Base-by-base conservation (phyloP, 2,797 vertebrate genomes). In the Phrynocephalus guinanensis region DNA sequence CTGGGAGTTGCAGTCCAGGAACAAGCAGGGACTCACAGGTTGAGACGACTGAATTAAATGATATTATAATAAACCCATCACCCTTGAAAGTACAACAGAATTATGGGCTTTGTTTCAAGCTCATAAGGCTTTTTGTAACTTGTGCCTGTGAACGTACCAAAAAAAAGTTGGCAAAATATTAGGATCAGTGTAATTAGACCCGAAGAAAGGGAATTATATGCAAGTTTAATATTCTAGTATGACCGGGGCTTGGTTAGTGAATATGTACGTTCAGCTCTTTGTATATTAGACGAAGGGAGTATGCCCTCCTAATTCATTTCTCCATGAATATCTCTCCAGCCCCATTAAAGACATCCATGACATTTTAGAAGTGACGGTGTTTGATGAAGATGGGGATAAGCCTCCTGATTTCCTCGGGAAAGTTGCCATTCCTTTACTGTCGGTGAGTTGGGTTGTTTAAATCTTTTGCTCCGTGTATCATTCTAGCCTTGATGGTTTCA, bases 321-420 rank as follows among this genome's bases (percentile, higher is more conserved):
- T 85, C 28, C 91, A 1, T 73, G 22, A 83, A 93, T 92, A 92
- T 90, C 44, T 18, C 96, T 96, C 24, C 93, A 99, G 99, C 87
- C 98, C 98, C 56, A 95, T 99, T 94, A 99, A 98, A 95, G 99
- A 99, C 93, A 98, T 99, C 90, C 98, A 98, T 2, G 98, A 99
- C 77, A 97, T 98, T 84, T 86, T 99, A 20, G 97, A 98, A 93
- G 95, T 99, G 93, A 99, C 98, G 18, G 97, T 99, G 66, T 96
- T 98, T 86, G 98, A 99, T 93, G 99, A 99, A 95, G 99, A 99
- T 93, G 98, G 98, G 94, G 99, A 99, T 94, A 99, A 98, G 95
- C 94, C 98, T 4, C 97, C 98, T 6, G 97, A 97, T 90, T 97
- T 99, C 94, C 96, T 99, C 93, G 99, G 99, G 70, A 99, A 98